Base-by-base conservation (phyloP, 1,140 invertebrate species). In the Drosophila arizonae region DNA sequence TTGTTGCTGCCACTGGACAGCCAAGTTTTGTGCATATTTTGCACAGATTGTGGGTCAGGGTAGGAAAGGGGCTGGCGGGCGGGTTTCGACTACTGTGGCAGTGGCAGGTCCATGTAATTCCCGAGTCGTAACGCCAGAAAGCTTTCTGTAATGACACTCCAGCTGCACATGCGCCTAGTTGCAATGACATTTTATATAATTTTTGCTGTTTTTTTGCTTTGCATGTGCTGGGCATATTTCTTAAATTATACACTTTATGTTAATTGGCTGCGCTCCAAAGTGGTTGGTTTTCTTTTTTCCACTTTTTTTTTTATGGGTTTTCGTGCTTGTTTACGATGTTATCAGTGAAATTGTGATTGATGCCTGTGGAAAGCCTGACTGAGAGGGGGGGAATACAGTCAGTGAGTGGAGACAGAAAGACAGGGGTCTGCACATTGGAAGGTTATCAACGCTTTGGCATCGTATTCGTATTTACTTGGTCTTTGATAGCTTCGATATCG, bases 291-390 rank as follows among this genome's bases (percentile, higher is more conserved):
- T 63, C 45, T 54, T 36, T 80, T 73, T 64, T 6, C 45, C 17
- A 72, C 45, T 11, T 54, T 43, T 11, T 54, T 43, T 33, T 54
- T 52, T 61, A 43, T 72, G 33, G 50, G 30, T 66, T 66, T 70
- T 60, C 63, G 61, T 79, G 77, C 55, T 68, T 82, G 70, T 79
- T 78, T 69, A 58, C 60, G 60, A 84, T 77, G 52, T 72, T 76
- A 87, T 87, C 75, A 76, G 24, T 63, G 63, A 71, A 78, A 84
- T 82, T 88, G 67, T 76, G 79, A 86, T 85, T 73, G 68, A 75
- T 76, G 68, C 60, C 26, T 54, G 50, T 41, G 10, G 10, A 50
- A 48, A 28, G 24, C 15, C 39, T 15, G 21, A 3, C 24, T 13
- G 6, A 30, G 30, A 15, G n/a, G 1, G 21, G 21, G 21, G 21